Evolutionary conservation across 2,797 vertebrate genomes (phyloP).

Genomic region (Enteromius afrohamiltoni): DNA sequence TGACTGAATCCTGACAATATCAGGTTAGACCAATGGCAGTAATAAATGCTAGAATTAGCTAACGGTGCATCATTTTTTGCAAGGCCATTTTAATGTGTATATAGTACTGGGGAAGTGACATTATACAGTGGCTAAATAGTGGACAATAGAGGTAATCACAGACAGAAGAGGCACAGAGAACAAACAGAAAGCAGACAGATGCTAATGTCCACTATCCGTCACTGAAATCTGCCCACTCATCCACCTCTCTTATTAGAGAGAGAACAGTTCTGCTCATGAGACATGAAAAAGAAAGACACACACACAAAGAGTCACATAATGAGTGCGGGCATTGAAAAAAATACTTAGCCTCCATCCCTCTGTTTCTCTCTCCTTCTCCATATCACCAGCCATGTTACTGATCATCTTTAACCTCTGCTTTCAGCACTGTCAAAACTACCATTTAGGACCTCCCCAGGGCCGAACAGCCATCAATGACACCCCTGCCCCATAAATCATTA

Average conservation of each 20-base stretch:
- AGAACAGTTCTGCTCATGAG: conserved; percentile 29
- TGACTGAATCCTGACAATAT: not conserved
- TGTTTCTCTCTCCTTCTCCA: conserved; percentile 61
- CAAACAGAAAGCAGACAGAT: conserved; percentile 45
- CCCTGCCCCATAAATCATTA: conserved; percentile 89
- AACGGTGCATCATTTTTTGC: not conserved
- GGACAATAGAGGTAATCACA: conserved; percentile 29
- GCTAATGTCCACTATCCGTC: conserved; percentile 43
- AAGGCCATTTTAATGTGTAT: not conserved
- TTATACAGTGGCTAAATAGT: conserved; percentile 17
- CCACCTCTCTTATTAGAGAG: conserved; percentile 20
- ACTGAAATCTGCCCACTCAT: conserved; percentile 46
- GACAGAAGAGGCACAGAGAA: conserved; percentile 33
- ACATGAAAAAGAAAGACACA: conserved; percentile 69
- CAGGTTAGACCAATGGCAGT: not conserved
- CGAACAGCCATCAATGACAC: conserved; percentile 81
- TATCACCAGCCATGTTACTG: conserved; percentile 87
- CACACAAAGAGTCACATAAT: conserved; percentile 78
- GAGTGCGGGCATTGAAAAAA: conserved; percentile 76
- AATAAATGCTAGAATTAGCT: not conserved
- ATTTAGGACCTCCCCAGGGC: conserved; percentile 88
- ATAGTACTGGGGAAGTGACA: conserved; percentile 11
- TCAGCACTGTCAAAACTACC: conserved; percentile 91
- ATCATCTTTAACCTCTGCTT: conserved; percentile 94
- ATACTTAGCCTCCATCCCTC: conserved; percentile 56